These are phyloP conservation scores for Ophiothrix spiculata DNA, from an alignment of 35 echinoderm and acorn worm species.

Conservation along the genomic window DNA sequence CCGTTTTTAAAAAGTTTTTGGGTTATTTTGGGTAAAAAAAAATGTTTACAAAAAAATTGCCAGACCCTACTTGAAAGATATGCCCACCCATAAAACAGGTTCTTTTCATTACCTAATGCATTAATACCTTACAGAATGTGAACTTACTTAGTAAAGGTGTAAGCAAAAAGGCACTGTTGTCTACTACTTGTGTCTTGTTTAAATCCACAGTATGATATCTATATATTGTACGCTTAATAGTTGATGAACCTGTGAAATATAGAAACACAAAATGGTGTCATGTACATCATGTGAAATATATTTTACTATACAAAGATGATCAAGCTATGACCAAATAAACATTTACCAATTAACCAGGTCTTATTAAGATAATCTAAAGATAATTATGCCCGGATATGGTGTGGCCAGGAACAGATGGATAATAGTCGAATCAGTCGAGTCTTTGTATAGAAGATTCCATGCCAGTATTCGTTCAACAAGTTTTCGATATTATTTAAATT, in stretches of 20 bases:
- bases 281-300: neutral
- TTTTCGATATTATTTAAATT: too few relatives aligned
- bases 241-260: constrained; percentile 54
- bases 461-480: neutral
- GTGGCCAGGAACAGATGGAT: neutral
- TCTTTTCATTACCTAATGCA: too few relatives aligned
- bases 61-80: too few relatives aligned
- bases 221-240: constrained; percentile 72
- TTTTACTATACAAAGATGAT: neutral
- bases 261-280: neutral
- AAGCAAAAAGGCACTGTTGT: constrained; percentile 52
- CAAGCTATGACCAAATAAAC: neutral
- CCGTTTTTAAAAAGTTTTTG: too few relatives aligned
- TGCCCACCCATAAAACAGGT: too few relatives aligned
- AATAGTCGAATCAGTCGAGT: neutral
- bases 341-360: too few relatives aligned
- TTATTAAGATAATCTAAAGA: neutral
- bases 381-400: neutral
- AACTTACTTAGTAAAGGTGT: constrained; percentile 79
- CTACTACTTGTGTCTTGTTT: constrained; percentile 39
- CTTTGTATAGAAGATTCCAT: neutral
- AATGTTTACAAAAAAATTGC: too few relatives aligned
- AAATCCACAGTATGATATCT: constrained; percentile 66
- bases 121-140: neutral
- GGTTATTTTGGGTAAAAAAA: too few relatives aligned